Percentiles rank a stretch among this genome's conserved stretches.
Evolutionary conservation across 1,140 invertebrate species (phyloP).

Genomic region (Battus philenor): DNA sequence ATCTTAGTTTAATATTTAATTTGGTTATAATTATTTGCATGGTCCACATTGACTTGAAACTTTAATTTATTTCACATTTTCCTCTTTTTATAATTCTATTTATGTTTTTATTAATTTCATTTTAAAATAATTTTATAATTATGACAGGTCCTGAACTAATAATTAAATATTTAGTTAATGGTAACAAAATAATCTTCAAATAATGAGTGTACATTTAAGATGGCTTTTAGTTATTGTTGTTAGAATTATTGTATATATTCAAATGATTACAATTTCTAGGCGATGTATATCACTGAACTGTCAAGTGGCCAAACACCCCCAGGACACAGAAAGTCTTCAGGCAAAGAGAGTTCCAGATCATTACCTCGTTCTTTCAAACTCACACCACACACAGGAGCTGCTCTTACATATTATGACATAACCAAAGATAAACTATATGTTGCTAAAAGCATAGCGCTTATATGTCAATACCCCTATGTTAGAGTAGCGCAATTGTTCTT

Average conservation of each 20-base stretch:
- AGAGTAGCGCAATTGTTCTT: slow-evolving; percentile 90
- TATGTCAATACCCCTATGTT: slow-evolving; percentile 94
- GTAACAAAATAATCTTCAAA: no score
- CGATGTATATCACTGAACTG: slow-evolving; percentile 94
- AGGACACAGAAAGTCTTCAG: slow-evolving; percentile 76
- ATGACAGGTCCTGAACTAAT: no score
- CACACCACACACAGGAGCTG: slow-evolving; percentile 84
- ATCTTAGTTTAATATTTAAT: no score
- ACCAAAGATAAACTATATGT: slow-evolving; percentile 95
- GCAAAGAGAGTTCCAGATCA: slow-evolving; percentile 83
- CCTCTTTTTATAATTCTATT: no score
- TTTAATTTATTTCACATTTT: no score
- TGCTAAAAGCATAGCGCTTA: slow-evolving; percentile 94
- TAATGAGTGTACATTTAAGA: no score
- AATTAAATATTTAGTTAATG: no score
- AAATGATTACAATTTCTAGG: slow-evolving; percentile 69
- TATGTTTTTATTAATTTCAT: no score
- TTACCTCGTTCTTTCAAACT: slow-evolving; percentile 92
- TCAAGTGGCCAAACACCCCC: slow-evolving; percentile 85
- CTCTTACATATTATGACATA: slow-evolving; percentile 93
- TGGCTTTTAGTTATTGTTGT: no score
- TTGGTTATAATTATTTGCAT: no score
- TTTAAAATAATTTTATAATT: no score
- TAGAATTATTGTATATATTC: not conserved
- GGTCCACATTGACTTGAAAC: no score